Evolutionary conservation across 2,888 invertebrate species (phyloP).

Genomic region (Anorthoa munda): DNA sequence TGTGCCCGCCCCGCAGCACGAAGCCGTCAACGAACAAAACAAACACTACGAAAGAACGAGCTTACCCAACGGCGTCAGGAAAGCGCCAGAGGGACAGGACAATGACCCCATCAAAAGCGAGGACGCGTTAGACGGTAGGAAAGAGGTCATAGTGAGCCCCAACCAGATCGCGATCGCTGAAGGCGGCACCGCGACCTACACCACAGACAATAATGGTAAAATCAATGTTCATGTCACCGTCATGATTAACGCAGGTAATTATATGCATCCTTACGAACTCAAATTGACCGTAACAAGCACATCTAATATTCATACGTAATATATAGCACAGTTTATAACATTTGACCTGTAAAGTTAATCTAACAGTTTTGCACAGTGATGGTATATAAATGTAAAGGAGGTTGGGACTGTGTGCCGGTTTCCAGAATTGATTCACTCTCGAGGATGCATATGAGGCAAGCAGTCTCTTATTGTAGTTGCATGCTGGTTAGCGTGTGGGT

Average conservation of each 20-base stretch:
- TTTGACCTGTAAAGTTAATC: conserved; percentile 79
- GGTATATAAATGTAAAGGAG: conserved; percentile 78
- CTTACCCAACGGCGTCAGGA: conserved; percentile 90
- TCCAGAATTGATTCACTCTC: conserved; percentile 79
- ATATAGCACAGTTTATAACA: conserved; percentile 78
- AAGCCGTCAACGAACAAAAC: conserved; percentile 73
- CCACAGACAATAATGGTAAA: conserved; percentile 95
- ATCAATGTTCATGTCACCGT: conserved; percentile 97
- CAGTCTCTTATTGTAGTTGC: conserved; percentile 82
- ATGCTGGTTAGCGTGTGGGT: conserved; percentile 70
- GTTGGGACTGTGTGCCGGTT: conserved; percentile 81
- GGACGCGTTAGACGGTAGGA: conserved; percentile 91
- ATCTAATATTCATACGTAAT: conserved; percentile 71
- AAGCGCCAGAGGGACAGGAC: conserved; percentile 96
- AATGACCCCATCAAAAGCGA: conserved; percentile 93
- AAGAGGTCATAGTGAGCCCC: conserved; percentile 87
- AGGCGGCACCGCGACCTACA: conserved; percentile 91
- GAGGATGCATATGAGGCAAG: conserved; percentile 91
- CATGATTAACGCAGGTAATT: conserved; percentile 94
- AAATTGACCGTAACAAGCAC: conserved; percentile 78
- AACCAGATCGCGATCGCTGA: conserved; percentile 89
- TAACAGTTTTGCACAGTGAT: conserved; percentile 89
- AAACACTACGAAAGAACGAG: conserved; percentile 80
- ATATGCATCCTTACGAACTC: conserved; percentile 89
- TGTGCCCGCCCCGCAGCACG: conserved; percentile 67